phyloP scores from a whole-genome alignment of 2,113 vertebrate genomes.

The Myotis davidii region DNA sequence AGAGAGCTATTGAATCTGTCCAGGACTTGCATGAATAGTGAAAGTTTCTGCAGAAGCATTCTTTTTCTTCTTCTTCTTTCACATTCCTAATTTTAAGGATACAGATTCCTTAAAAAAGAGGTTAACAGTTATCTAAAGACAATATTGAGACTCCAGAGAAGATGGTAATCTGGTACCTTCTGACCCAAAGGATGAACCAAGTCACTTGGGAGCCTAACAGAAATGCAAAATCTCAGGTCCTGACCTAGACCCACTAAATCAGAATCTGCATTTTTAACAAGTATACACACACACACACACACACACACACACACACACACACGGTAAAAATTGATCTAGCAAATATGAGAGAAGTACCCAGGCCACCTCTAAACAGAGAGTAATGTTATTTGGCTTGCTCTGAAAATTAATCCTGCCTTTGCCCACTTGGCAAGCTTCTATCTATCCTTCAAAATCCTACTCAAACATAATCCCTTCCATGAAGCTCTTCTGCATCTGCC shows the following conservation, averaged over 20 bases:
- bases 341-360: background rate
- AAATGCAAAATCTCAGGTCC: background rate
- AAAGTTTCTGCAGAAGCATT: background rate
- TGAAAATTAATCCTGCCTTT: slow-evolving; percentile 9
- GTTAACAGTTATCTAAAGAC: background rate
- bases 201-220: background rate
- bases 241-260: background rate
- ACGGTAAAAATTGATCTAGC: background rate
- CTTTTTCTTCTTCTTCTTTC: background rate
- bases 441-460: background rate
- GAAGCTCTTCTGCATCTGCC: background rate
- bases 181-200: background rate
- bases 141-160: background rate
- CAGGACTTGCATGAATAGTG: background rate
- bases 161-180: background rate
- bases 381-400: background rate
- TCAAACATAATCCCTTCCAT: background rate
- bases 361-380: background rate
- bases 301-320: background rate
- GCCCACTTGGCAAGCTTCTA: background rate
- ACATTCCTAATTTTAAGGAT: background rate
- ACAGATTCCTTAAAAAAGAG: background rate
- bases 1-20: background rate
- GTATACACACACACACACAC: background rate
- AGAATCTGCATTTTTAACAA: background rate